phyloP scores from a whole-genome alignment of 2,888 invertebrate species.

The Malacosoma neustria region DNA sequence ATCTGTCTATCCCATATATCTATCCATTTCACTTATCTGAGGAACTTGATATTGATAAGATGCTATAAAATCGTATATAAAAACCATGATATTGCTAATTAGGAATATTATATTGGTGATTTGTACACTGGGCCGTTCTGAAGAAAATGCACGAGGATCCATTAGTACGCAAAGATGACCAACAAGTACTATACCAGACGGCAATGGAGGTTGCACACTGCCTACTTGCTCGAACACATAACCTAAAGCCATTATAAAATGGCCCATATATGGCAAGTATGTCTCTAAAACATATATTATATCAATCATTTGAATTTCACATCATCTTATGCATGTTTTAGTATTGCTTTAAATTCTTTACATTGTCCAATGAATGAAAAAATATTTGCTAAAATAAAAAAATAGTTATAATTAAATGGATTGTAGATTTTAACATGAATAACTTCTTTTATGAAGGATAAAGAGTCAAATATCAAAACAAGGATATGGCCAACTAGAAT shows the following conservation, averaged over 20 bases:
- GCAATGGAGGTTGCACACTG: constrained; percentile 34
- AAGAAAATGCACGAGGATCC: constrained; percentile 32
- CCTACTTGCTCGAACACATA: constrained; percentile 48
- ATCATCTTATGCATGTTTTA: constrained; percentile 5
- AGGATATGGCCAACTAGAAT: constrained; percentile 26
- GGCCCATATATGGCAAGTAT: constrained; percentile 46
- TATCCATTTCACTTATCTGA: constrained; percentile 11
- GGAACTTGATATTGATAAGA: constrained; percentile 15
- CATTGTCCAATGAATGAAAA: constrained; percentile 31
- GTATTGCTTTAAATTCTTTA: constrained; percentile 21
- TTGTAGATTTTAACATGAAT: constrained; percentile 13
- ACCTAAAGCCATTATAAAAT: constrained; percentile 49
- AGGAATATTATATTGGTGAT: constrained; percentile 41
- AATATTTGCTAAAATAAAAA: constrained; percentile 27
- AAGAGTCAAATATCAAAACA: constrained; percentile 20
- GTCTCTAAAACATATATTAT: constrained; percentile 17
- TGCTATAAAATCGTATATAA: constrained; percentile 39
- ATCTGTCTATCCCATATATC: constrained; percentile 6
- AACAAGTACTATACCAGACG: constrained; percentile 47
- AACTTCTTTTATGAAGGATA: constrained; percentile 18
- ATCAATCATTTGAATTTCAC: constrained; percentile 25
- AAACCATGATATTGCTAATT: constrained; percentile 38
- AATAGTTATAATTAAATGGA: constrained; percentile 21
- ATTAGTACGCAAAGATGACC: constrained; percentile 46
- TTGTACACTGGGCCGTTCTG: constrained; percentile 30